Conservation (phyloP, 2,888 invertebrate genomes). For the Augochlorella aurata region DNA sequence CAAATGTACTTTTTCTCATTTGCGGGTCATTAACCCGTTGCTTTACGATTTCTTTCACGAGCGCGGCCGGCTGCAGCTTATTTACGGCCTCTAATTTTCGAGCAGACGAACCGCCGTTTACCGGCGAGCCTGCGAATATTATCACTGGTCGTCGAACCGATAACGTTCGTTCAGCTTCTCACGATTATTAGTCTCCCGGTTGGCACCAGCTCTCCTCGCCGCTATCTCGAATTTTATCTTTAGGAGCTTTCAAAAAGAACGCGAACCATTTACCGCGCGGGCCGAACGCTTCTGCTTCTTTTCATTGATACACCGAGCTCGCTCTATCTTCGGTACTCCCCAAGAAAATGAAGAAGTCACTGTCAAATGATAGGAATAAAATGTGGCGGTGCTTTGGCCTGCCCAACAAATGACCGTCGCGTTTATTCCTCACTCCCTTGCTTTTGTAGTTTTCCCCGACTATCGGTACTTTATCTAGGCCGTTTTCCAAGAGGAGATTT, state of each 20-base stretch:
- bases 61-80: neutral
- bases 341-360: neutral
- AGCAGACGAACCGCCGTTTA: neutral
- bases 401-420: neutral
- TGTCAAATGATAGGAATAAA: constrained; percentile 1
- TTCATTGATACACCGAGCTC: neutral
- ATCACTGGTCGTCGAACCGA: neutral
- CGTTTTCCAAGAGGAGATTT: neutral
- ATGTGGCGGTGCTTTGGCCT: neutral
- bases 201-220: neutral
- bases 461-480: neutral
- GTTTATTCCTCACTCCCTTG: neutral
- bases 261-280: neutral
- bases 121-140: neutral
- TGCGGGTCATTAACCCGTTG: constrained; percentile 2
- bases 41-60: constrained; percentile 8
- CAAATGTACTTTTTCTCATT: constrained; percentile 6
- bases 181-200: neutral
- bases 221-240: neutral
- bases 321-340: neutral
- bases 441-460: neutral
- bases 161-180: neutral
- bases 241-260: neutral
- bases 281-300: neutral
- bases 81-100: constrained; percentile 1